A percentile compares a stretch with the other conserved stretches of the same genome.
These are phyloP conservation scores for Piaya cayana DNA, from an alignment of 2,113 vertebrate genomes.

Conservation along the genomic window DNA sequence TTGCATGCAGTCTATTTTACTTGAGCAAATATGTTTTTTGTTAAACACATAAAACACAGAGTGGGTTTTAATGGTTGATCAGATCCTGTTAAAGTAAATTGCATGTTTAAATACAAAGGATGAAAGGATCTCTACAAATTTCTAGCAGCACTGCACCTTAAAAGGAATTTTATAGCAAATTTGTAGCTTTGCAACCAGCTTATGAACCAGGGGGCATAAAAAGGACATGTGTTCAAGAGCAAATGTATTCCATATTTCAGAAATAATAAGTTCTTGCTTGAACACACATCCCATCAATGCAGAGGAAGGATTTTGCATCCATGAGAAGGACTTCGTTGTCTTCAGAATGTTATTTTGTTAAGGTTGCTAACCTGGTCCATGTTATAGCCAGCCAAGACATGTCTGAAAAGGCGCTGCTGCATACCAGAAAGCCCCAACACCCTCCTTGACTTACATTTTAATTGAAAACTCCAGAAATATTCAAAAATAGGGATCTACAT, in stretches of 20 bases:
- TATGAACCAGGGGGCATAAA: constrained; percentile 56
- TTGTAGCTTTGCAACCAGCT: constrained; percentile 66
- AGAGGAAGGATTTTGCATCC: background rate
- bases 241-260: constrained; percentile 70
- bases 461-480: background rate
- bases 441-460: background rate
- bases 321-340: background rate
- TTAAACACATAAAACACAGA: constrained; percentile 63
- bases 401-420: background rate
- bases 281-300: background rate
- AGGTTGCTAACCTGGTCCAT: background rate
- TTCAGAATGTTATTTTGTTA: background rate
- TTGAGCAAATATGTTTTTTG: constrained; percentile 55
- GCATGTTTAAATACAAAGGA: constrained; percentile 64
- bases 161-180: constrained; percentile 71
- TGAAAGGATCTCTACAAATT: constrained; percentile 67
- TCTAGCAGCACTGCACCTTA: constrained; percentile 56
- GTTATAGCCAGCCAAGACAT: background rate
- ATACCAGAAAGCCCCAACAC: background rate
- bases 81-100: constrained; percentile 64
- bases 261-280: constrained; percentile 51
- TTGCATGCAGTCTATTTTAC: constrained; percentile 21
- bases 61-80: constrained; percentile 54
- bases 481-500: background rate
- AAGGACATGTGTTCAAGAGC: constrained; percentile 56